Evolutionary conservation across 2,888 invertebrate genomes (phyloP), one percentile per base, ranked within the genome.

Genomic region (Drosophila prostipennis): DNA sequence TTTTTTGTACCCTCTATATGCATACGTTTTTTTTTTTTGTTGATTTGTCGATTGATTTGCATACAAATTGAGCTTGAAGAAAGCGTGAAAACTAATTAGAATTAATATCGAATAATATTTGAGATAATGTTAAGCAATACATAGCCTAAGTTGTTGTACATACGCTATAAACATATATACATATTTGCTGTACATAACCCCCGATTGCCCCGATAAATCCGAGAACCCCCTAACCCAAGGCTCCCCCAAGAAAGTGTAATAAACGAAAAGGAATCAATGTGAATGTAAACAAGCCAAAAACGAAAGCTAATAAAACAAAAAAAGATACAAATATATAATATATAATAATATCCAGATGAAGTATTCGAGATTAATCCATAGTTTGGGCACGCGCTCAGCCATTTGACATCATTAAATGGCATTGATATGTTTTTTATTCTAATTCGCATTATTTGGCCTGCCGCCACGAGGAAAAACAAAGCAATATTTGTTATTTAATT

Each of bases 241-340:
- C 39, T 29, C 40, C 45, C 43, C 26, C 34, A 45, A 55, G 36
- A 37, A 57, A 56, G 61, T 72, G 43, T 86, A 82, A 77, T 61
- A 48, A 55, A 59, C 63, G 40, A 32, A 55, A 48, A 45, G 69
- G 52, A 70, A 75, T 80, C 68, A 83, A 76, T 87, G 81, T 81
- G 78, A 81, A 87, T 81, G 87, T 87, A 87, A 81, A 87, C 85
- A 87, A 83, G 74, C 87, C 87, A 81, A 81, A 84, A 73, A 73
- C 54, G 45, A 73, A 55, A 69, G 36, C 51, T 60, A 76, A 48
- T 59, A 40, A 48, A 37, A 43, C 48, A 52, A 60, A 43, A 46
- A 51, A 52, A 39, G 6, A 19, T n/a, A n/a, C n/a, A n/a, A n/a
- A n/a, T 23, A 23, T 23, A 23, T 26, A 39, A 14, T 13, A 55